phyloP scores from a whole-genome alignment of 2,797 vertebrate species.

The Takifugu ocellatus region DNA sequence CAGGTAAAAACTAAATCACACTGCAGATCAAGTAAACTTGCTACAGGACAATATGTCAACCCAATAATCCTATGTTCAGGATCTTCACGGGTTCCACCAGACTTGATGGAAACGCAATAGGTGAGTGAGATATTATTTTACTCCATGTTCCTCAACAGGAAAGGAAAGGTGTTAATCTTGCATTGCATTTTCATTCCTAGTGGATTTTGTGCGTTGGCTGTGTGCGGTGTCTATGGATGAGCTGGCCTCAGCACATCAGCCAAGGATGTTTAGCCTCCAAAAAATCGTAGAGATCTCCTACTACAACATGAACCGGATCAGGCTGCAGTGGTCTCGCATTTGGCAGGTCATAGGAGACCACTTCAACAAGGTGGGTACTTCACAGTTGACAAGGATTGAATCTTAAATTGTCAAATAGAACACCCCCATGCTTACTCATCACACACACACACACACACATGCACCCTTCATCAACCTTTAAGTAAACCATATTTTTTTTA shows the following conservation, averaged over 20 bases:
- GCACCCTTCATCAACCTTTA: too few relatives aligned
- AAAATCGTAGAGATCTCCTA: constrained; percentile 98
- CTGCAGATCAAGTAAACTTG: background rate
- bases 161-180: background rate
- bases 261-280: constrained; percentile 95
- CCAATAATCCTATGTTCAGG: constrained; percentile 61
- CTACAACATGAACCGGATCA: constrained; percentile 97
- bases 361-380: constrained; percentile 88
- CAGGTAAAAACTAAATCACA: constrained; percentile 71
- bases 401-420: too few relatives aligned
- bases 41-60: too few relatives aligned
- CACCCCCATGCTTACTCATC: too few relatives aligned
- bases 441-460: too few relatives aligned
- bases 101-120: constrained; percentile 93
- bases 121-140: constrained; percentile 65
- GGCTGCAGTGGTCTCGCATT: constrained; percentile 95
- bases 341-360: constrained; percentile 97
- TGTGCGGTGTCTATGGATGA: constrained; percentile 97
- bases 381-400: too few relatives aligned
- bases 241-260: constrained; percentile 89
- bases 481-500: too few relatives aligned
- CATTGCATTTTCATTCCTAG: constrained; percentile 57
- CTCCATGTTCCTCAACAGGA: background rate
- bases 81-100: constrained; percentile 95
- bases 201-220: constrained; percentile 95